Base-by-base conservation (phyloP, 2,888 invertebrate species). In the Cephus runcator region DNA sequence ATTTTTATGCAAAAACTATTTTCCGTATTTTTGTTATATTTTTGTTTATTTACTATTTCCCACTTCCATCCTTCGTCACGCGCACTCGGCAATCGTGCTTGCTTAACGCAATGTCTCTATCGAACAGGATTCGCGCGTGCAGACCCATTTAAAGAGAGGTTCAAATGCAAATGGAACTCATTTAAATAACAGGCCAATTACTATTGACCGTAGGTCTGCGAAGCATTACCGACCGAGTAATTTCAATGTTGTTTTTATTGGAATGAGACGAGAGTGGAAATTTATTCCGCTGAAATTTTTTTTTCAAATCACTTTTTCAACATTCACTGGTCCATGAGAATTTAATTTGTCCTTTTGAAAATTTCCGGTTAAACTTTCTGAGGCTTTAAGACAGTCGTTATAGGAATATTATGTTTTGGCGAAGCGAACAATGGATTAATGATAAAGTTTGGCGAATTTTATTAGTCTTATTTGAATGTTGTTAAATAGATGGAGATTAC, bases 141-240 rank as follows among this genome's bases (percentile, higher is more conserved):
- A 34, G 34, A 71, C 33, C 71, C 71, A 33, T 69, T 15, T 56
- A 69, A 34, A 69, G 23, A 34, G 56, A n/a, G 73, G 69, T 69
- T 75, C n/a, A 77, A 77, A 77, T 77, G 75, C 71, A 77, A 75
- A 77, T 77, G 69, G 33, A 40, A 34, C 75, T 75, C 30, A 75
- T 77, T 77, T 77, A 69, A 69, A 75, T 75, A 77, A 75, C 77
- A 40, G 77, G 75, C 75, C 34, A 77, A 77, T 77, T 69, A 75
- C 33, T 40, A 77, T 75, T 75, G 75, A 75, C 69, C 75, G 56
- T 75, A 30, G 74, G 77, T 34, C 69, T n/a, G 34, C 34, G 40
- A 34, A 40, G 23, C 76, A 35, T 40, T 69, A 34, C 30, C 76
- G 34, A 56, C 73, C n/a, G 68, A 33, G 36, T n/a, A 69, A 33